Conservation (phyloP, 2,113 vertebrate genomes). For the Cephalopholis sonnerati region DNA sequence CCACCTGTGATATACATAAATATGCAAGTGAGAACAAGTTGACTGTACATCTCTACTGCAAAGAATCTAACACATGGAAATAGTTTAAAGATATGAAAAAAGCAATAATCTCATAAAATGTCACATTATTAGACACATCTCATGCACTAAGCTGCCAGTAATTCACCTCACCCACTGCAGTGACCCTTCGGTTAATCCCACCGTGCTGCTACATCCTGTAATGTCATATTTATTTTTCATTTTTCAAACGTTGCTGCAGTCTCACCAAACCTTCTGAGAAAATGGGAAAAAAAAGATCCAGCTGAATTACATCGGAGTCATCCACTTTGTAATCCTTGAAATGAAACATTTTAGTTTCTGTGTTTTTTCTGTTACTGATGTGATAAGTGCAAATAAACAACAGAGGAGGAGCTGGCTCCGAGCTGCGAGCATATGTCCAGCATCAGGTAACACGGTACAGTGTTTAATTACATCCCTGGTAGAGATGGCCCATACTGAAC, state of each 20-base stretch:
- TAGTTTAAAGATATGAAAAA: not conserved
- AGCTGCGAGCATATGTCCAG: slow-evolving; percentile 48
- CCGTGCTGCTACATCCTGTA: slow-evolving; percentile 17
- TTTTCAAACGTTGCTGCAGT: slow-evolving; percentile 4
- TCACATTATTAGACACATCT: slow-evolving; percentile 40
- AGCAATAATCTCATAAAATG: slow-evolving; percentile 22
- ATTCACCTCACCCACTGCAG: slow-evolving; percentile 25
- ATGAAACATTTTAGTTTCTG: not conserved
- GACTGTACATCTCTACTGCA: not conserved
- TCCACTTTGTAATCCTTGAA: not conserved
- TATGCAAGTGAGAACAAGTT: not conserved
- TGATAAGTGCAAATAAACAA: slow-evolving; percentile 45
- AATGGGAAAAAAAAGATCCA: not conserved
- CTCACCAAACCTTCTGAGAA: not conserved
- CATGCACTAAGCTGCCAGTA: slow-evolving; percentile 35
- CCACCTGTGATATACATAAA: no score
- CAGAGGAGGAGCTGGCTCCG: slow-evolving; percentile 28
- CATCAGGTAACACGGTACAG: slow-evolving; percentile 70
- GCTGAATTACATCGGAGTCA: not conserved
- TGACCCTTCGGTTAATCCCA: slow-evolving; percentile 47
- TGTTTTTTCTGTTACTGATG: slow-evolving; percentile 15
- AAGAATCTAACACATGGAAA: not conserved
- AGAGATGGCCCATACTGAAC: slow-evolving; percentile 50
- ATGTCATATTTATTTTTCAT: slow-evolving; percentile 8
- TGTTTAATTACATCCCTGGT: slow-evolving; percentile 76